Conservation (phyloP, 2,113 vertebrate genomes). For the Sylvietta virens region DNA sequence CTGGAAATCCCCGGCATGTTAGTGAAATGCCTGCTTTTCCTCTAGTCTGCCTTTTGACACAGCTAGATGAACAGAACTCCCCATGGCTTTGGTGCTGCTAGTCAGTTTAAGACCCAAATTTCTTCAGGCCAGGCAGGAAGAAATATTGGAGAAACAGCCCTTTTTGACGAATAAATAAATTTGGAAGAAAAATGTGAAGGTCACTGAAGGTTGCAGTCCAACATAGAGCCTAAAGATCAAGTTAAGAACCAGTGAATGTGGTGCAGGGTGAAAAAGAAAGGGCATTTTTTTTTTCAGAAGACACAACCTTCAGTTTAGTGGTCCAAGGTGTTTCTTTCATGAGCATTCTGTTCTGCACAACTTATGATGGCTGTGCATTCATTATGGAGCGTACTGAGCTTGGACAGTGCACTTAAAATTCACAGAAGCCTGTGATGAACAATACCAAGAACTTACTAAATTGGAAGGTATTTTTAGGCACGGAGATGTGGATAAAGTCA, state of each 20-base stretch:
- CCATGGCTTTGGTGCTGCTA: background rate
- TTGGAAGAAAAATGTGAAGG: background rate
- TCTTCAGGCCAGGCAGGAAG: background rate
- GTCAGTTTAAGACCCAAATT: background rate
- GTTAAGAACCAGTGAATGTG: background rate
- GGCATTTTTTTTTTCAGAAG: background rate
- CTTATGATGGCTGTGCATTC: fast-evolving
- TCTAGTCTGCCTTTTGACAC: background rate
- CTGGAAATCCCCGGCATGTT: background rate
- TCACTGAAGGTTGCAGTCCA: background rate
- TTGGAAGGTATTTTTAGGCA: background rate
- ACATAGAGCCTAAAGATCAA: background rate
- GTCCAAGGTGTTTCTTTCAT: background rate
- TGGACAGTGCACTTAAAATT: background rate
- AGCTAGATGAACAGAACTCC: fast-evolving
- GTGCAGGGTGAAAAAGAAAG: background rate
- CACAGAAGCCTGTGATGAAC: background rate
- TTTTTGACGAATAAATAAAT: background rate
- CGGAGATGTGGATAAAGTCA: background rate
- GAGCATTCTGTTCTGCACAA: background rate
- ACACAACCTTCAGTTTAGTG: background rate
- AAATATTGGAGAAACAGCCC: background rate
- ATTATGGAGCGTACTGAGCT: background rate
- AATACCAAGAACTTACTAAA: background rate
- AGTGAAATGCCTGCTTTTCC: background rate